Evolutionary conservation across 2,797 vertebrate genomes (phyloP).

Genomic region (Acropternis orthonyx): DNA sequence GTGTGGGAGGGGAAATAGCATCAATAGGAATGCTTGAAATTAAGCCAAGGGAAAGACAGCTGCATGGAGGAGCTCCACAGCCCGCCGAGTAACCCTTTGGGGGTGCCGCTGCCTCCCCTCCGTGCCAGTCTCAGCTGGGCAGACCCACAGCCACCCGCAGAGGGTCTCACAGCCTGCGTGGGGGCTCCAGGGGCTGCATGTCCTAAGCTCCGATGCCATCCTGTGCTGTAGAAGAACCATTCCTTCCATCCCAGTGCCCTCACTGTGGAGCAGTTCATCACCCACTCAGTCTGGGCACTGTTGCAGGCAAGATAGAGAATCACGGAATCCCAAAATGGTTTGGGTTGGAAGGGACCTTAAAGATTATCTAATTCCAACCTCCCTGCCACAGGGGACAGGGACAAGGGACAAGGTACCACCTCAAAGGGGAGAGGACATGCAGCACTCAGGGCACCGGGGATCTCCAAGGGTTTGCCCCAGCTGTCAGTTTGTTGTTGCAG

Average conservation of each 20-base stretch:
- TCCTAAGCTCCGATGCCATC: fast-evolving
- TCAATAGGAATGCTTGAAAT: constrained; percentile 56
- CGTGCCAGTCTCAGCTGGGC: neutral
- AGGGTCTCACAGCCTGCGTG: fast-evolving
- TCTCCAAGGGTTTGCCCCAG: fast-evolving
- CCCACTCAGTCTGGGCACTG: fast-evolving
- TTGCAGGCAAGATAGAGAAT: neutral
- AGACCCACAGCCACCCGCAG: neutral
- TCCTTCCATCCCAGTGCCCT: fast-evolving
- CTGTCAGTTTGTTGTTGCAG: neutral
- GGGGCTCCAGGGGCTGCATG: fast-evolving
- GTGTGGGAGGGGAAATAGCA: constrained; percentile 64
- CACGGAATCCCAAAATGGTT: neutral
- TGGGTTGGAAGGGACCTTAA: neutral
- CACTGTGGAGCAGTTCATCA: neutral
- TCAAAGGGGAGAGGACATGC: neutral
- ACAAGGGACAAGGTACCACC: neutral
- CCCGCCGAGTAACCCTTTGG: neutral
- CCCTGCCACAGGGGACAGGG: neutral
- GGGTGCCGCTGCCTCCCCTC: neutral
- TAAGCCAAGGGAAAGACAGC: constrained; percentile 52
- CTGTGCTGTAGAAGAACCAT: fast-evolving
- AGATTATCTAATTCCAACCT: neutral
- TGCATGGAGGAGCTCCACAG: neutral
- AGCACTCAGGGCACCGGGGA: fast-evolving